phyloP scores from a whole-genome alignment of 2,888 invertebrate species.

The Scaptomyza reducta region DNA sequence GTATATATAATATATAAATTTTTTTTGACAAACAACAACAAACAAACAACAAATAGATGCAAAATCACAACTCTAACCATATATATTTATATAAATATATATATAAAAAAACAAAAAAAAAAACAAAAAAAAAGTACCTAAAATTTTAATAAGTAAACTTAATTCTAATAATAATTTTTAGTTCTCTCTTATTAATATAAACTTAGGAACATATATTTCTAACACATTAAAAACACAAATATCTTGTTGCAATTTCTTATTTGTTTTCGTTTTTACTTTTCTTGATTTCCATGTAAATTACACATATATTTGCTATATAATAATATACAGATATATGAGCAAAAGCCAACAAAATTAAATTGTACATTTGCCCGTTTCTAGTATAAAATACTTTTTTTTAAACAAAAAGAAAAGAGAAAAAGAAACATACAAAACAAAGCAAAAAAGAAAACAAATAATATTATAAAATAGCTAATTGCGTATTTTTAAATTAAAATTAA shows the following conservation, averaged over 20 bases:
- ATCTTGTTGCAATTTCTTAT: constrained; percentile 49
- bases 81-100: too few relatives aligned
- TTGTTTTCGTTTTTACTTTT: constrained; percentile 25
- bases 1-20: constrained; percentile 32
- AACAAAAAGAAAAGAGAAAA: constrained; percentile 32
- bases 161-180: constrained; percentile 36
- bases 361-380: constrained; percentile 50
- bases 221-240: constrained; percentile 26
- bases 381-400: constrained; percentile 32
- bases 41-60: constrained; percentile 43
- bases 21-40: constrained; percentile 41
- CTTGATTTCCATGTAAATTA: constrained; percentile 23
- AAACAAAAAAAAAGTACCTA: constrained; percentile 5
- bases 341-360: constrained; percentile 45
- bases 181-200: constrained; percentile 35
- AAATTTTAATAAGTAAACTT: constrained; percentile 22
- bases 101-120: constrained; percentile 23
- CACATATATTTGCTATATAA: constrained; percentile 12
- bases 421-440: constrained; percentile 14
- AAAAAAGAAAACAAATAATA: constrained; percentile 21
- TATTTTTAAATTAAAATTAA: constrained; percentile 50
- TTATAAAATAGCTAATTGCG: constrained; percentile 23
- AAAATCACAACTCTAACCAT: constrained; percentile 47
- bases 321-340: constrained; percentile 9
- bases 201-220: constrained; percentile 33